Evolutionary conservation across 2,888 invertebrate genomes (phyloP).

Genomic region (Gari tellinella): DNA sequence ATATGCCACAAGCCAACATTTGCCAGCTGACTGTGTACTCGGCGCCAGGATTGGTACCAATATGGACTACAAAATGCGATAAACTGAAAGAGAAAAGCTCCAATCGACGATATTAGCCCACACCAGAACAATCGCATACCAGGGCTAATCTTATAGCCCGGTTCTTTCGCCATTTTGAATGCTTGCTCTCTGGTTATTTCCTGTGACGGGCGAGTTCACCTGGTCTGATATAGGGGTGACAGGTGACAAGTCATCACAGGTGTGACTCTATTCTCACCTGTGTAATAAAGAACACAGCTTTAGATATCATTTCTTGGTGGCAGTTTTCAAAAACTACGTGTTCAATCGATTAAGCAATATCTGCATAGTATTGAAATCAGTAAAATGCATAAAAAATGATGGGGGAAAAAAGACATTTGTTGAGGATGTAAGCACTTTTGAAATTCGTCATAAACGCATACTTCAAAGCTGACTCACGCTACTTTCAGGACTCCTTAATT

Average conservation of each 20-base stretch:
- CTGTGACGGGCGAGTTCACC: slow-evolving; percentile 42
- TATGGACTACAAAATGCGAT: slow-evolving; percentile 76
- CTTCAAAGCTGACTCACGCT: too few relatives aligned
- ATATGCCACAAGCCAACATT: slow-evolving; percentile 79
- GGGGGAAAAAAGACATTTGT: neutral
- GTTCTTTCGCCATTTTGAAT: slow-evolving; percentile 58
- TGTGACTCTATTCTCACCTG: too few relatives aligned
- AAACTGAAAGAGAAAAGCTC: slow-evolving; percentile 70
- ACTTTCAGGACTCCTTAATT: too few relatives aligned
- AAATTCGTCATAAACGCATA: too few relatives aligned
- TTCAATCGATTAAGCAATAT: too few relatives aligned
- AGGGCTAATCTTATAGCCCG: slow-evolving; percentile 53
- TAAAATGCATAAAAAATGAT: too few relatives aligned
- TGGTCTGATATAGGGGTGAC: slow-evolving; percentile 14
- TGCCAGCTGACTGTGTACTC: slow-evolving; percentile 78
- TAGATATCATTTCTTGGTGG: too few relatives aligned
- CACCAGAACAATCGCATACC: slow-evolving; percentile 68
- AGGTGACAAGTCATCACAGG: slow-evolving; percentile 15
- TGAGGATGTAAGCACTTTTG: too few relatives aligned
- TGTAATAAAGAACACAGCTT: too few relatives aligned
- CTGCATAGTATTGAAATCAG: too few relatives aligned
- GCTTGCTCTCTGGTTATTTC: slow-evolving; percentile 41
- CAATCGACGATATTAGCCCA: slow-evolving; percentile 62
- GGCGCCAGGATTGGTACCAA: slow-evolving; percentile 80
- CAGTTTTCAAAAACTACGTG: too few relatives aligned